A percentile compares a stretch with the other conserved stretches of the same genome.
Evolutionary conservation across 2,113 vertebrate genomes (phyloP).

Genomic region (Scomber japonicus): DNA sequence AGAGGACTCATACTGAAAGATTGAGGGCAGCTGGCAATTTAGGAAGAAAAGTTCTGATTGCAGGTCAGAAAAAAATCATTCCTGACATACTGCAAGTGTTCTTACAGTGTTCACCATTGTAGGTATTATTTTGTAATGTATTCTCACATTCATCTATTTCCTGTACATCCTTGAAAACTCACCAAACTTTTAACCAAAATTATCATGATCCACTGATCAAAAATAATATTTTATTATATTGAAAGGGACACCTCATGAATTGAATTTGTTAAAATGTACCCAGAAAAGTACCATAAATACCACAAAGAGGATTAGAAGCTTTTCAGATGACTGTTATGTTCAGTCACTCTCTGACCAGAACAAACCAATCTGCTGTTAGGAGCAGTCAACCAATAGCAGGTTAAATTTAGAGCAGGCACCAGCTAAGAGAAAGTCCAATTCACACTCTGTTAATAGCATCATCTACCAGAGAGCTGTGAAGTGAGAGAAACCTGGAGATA

Average conservation of each 20-base stretch:
- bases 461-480: neutral
- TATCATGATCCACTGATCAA: neutral
- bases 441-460: neutral
- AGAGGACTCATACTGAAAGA: slow-evolving; percentile 23
- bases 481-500: slow-evolving; percentile 12
- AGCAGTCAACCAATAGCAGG: neutral
- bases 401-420: neutral
- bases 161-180: no score
- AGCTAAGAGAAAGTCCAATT: slow-evolving; percentile 23
- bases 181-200: neutral
- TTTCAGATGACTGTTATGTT: neutral
- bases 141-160: no score
- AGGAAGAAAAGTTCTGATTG: neutral
- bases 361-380: neutral
- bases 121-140: no score
- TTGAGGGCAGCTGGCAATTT: slow-evolving; percentile 40
- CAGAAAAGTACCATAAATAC: neutral
- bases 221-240: neutral
- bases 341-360: neutral
- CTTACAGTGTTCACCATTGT: no score
- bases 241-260: neutral
- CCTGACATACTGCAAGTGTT: no score
- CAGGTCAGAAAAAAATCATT: neutral
- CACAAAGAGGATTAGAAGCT: neutral
- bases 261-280: neutral